Percentiles rank a stretch among this genome's conserved stretches.
These are phyloP conservation scores for Osedax frankpressi DNA, from an alignment of 2,888 invertebrate species.

Conservation along the genomic window DNA sequence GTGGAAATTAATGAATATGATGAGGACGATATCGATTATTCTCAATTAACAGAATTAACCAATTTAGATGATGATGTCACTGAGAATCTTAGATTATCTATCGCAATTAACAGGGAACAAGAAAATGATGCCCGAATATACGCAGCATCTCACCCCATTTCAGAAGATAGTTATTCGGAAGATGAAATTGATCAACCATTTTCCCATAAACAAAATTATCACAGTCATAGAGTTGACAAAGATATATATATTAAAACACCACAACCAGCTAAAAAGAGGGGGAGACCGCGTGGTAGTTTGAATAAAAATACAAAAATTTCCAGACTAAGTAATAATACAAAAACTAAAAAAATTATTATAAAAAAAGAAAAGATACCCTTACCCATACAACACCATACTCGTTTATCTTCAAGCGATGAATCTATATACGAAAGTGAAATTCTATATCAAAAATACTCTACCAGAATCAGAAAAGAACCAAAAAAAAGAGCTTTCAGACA, in stretches of 20 bases:
- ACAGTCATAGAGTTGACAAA: background rate
- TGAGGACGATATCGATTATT: background rate
- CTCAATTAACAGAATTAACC: background rate
- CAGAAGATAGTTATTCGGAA: background rate
- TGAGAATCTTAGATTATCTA: background rate
- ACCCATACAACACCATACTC: background rate
- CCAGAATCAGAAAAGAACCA: constrained; percentile 18
- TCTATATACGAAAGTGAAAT: constrained; percentile 14
- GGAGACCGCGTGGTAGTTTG: background rate
- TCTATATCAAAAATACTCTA: background rate
- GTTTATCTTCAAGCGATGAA: constrained; percentile 18
- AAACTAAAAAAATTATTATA: background rate
- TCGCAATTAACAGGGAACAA: background rate
- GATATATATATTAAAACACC: background rate
- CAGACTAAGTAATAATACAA: background rate
- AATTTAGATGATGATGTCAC: background rate
- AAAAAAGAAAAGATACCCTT: background rate
- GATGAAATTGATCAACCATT: too few species aligned
- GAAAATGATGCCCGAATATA: background rate
- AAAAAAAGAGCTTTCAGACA: constrained; percentile 27
- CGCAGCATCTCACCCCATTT: background rate
- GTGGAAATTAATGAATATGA: background rate
- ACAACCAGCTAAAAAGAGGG: background rate
- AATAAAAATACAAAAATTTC: background rate
- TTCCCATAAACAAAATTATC: too few species aligned